Evolutionary conservation across 2,888 invertebrate genomes (phyloP).

Genomic region (Brachycybe producta): DNA sequence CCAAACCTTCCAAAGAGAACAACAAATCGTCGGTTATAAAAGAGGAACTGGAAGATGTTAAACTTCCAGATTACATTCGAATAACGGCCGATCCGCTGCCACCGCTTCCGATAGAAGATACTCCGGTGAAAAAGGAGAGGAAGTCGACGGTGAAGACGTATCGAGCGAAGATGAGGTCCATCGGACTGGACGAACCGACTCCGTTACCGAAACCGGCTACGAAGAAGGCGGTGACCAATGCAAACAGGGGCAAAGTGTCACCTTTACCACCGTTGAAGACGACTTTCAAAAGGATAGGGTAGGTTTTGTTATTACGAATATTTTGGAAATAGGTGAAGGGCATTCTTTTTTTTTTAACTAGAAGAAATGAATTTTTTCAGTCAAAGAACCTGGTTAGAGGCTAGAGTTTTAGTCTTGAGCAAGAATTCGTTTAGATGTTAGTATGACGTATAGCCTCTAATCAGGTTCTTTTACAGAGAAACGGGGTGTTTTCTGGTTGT

Average conservation of each 20-base stretch:
- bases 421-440: too few species aligned
- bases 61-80: constrained; percentile 19
- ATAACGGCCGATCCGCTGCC: not conserved
- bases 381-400: too few species aligned
- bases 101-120: constrained; percentile 28
- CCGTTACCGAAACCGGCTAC: constrained; percentile 35
- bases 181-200: constrained; percentile 64
- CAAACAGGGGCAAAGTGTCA: constrained; percentile 9
- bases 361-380: too few species aligned
- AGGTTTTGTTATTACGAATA: not conserved
- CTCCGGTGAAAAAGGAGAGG: constrained; percentile 33
- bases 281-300: constrained; percentile 23
- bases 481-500: too few species aligned
- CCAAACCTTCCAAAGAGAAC: constrained; percentile 29
- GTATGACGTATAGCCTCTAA: too few species aligned
- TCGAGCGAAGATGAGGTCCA: constrained; percentile 80
- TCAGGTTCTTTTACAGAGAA: too few species aligned
- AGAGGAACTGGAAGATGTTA: constrained; percentile 20
- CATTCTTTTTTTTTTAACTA: not conserved
- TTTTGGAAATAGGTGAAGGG: not conserved
- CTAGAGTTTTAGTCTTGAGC: too few species aligned
- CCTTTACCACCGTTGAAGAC: not conserved
- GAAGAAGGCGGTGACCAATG: not conserved
- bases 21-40: constrained; percentile 25
- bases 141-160: constrained; percentile 85